These are phyloP conservation scores for Serranus cabrilla DNA, from an alignment of 2,797 vertebrate species.

Conservation along the genomic window DNA sequence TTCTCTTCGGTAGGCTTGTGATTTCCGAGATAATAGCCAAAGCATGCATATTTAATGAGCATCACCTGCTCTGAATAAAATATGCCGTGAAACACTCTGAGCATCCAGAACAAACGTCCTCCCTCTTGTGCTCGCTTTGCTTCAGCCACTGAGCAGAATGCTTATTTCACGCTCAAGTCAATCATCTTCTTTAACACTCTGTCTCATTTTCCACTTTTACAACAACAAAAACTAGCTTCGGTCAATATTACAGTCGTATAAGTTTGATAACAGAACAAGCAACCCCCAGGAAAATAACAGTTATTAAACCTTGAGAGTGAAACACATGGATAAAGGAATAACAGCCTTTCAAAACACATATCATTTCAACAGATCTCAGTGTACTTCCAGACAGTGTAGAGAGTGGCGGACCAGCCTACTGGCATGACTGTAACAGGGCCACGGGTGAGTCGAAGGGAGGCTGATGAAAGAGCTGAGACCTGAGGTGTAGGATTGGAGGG, in stretches of 20 bases:
- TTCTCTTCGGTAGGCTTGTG: constrained; percentile 16
- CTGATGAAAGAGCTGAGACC: constrained; percentile 2
- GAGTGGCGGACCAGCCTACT: background rate
- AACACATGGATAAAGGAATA: background rate
- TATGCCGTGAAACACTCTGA: constrained; percentile 25
- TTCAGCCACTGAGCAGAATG: background rate
- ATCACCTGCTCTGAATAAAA: constrained; percentile 53
- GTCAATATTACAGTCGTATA: background rate
- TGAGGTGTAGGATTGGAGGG: constrained; percentile 1
- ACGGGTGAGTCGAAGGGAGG: background rate
- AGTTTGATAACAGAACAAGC: background rate
- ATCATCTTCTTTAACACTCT: no score
- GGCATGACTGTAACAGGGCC: background rate
- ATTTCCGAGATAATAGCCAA: constrained; percentile 41
- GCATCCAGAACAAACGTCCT: constrained; percentile 3
- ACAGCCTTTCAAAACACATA: background rate
- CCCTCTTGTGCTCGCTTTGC: constrained; percentile 14
- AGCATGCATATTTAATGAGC: constrained; percentile 52
- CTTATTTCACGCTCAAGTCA: constrained; percentile 4
- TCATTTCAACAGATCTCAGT: background rate
- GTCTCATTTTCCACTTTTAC: background rate
- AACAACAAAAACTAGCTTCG: background rate
- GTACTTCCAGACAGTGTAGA: background rate
- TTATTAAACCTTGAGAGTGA: background rate
- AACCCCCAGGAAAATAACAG: constrained; percentile 1